Conservation (phyloP, 2,888 invertebrate genomes). For the Eristalis pertinax region DNA sequence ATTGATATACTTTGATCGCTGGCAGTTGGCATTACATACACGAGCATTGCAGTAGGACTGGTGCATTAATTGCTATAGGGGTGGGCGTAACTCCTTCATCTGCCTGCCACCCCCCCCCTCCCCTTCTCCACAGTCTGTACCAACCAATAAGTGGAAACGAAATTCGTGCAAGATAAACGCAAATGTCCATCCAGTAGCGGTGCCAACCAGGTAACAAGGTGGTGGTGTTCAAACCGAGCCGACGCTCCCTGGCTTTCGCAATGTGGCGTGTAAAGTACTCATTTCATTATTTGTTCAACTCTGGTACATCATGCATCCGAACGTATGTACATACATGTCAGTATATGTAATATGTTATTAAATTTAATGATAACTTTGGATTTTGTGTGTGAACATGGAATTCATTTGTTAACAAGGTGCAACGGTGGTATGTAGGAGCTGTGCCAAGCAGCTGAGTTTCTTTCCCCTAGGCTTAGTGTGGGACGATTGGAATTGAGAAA, state of each 20-base stretch:
- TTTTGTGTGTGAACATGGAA: conserved; percentile 81
- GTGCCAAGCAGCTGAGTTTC: conserved; percentile 17
- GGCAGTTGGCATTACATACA: conserved; percentile 41
- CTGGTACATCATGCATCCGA: conserved; percentile 55
- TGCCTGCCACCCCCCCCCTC: not conserved
- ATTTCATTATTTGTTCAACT: conserved; percentile 66
- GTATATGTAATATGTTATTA: conserved; percentile 66
- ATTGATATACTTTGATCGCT: conserved; percentile 64
- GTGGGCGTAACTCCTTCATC: conserved; percentile 26
- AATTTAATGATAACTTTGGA: conserved; percentile 70
- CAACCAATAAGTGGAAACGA: conserved; percentile 51
- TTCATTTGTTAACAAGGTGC: conserved; percentile 81
- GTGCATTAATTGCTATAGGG: conserved; percentile 47
- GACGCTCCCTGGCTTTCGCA: conserved; percentile 60
- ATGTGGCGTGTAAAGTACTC: conserved; percentile 67
- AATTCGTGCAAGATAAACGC: conserved; percentile 69
- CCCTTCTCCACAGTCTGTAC: not conserved
- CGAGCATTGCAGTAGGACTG: conserved; percentile 17
- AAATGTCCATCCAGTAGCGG: conserved; percentile 64
- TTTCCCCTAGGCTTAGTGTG: not conserved
- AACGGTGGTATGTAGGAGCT: conserved; percentile 3
- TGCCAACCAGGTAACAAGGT: not conserved
- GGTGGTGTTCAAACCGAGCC: conserved; percentile 9
- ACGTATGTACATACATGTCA: conserved; percentile 6
- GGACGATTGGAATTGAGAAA: conserved; percentile 2